phyloP scores from a whole-genome alignment of 1,140 invertebrate species.

The Drosophila mojavensis region DNA sequence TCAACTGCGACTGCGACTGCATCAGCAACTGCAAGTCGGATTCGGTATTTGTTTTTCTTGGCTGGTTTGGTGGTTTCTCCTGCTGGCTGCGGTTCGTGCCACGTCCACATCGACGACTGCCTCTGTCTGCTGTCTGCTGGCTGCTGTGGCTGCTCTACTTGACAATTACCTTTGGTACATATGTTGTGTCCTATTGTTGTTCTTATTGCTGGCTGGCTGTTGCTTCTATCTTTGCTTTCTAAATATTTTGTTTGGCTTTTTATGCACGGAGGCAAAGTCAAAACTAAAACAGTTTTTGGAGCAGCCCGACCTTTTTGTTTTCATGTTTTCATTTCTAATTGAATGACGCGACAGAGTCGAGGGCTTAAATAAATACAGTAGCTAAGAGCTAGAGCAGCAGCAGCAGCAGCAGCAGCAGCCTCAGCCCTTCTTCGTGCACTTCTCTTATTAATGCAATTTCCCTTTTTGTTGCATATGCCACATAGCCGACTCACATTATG shows the following conservation, averaged over 20 bases:
- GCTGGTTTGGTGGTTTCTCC: constrained; percentile 13
- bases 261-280: constrained; percentile 45
- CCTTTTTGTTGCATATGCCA: constrained; percentile 58
- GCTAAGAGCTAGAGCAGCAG: constrained; percentile 7
- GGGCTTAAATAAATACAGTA: constrained; percentile 29
- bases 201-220: constrained; percentile 31
- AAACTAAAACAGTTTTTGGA: constrained; percentile 64
- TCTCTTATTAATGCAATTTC: constrained; percentile 80
- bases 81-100: constrained; percentile 54
- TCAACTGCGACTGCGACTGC: not conserved
- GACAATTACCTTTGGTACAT: constrained; percentile 80
- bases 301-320: constrained; percentile 67
- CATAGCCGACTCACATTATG: constrained; percentile 5
- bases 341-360: constrained; percentile 54
- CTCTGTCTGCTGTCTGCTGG: constrained; percentile 1
- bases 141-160: constrained; percentile 70
- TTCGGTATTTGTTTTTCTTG: constrained; percentile 29
- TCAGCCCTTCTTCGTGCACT: constrained; percentile 29
- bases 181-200: constrained; percentile 56
- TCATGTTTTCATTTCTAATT: constrained; percentile 79
- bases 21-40: not conserved
- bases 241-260: constrained; percentile 69
- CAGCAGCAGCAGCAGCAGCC: not conserved
- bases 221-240: constrained; percentile 78
- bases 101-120: constrained; percentile 29